Evolutionary conservation across 64 coral and sea anemone species (phyloP).

Genomic region (Orbicella faveolata): DNA sequence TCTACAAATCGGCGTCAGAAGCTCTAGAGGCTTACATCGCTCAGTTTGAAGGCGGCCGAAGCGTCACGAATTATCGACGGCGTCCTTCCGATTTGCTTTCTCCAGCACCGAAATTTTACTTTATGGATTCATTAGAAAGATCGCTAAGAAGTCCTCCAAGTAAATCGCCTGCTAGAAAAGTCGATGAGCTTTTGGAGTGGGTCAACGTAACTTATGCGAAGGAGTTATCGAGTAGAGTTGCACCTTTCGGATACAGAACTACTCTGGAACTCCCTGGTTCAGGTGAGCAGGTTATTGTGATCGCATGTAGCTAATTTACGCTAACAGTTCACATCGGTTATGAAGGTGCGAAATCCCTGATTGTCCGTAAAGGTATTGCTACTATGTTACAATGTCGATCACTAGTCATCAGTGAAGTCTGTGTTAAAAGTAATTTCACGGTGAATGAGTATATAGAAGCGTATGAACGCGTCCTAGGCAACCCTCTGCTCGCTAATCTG

Average conservation of each 20-base stretch:
- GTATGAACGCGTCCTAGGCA: slow-evolving; percentile 1
- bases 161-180: slow-evolving; percentile 78
- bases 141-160: slow-evolving; percentile 48
- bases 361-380: neutral
- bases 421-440: neutral
- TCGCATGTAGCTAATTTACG: neutral
- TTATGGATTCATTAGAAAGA: slow-evolving; percentile 91
- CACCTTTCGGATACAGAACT: slow-evolving; percentile 65
- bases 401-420: neutral
- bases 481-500: neutral
- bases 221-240: slow-evolving; percentile 64
- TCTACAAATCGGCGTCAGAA: slow-evolving; percentile 78
- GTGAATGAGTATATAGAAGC: neutral
- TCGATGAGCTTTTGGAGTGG: slow-evolving; percentile 84
- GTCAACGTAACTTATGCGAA: slow-evolving; percentile 83
- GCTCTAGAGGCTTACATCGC: slow-evolving; percentile 87
- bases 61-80: slow-evolving; percentile 37
- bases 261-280: slow-evolving; percentile 49
- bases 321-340: neutral
- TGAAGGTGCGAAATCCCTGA: neutral
- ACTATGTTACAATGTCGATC: neutral
- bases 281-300: slow-evolving; percentile 39
- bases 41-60: slow-evolving; percentile 61
- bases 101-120: slow-evolving; percentile 87
- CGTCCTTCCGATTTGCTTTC: slow-evolving; percentile 78